Evolutionary conservation across 2,113 vertebrate species (phyloP), one percentile per base, ranked within the genome.

Genomic region (Euleptes europaea): DNA sequence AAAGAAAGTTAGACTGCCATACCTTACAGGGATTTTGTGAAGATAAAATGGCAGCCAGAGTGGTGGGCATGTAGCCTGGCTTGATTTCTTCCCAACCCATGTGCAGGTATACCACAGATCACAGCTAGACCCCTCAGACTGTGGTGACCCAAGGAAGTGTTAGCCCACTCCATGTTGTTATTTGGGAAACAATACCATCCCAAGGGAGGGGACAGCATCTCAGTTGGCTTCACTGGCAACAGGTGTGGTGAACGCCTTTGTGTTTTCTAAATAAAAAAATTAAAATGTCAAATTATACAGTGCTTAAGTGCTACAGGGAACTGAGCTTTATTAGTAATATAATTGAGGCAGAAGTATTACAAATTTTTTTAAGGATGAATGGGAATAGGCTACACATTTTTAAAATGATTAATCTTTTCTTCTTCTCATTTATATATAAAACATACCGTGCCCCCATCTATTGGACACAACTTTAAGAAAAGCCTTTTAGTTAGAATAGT

Each of bases 221-320:
- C 57, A 60, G 57, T 7, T 60, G 57, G 21, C 5, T 60, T 60
- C 21, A 23, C 19, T 2, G 9, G 54, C 54, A 57, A 57, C 57
- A 23, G 19, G 57, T 60, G 57, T 6, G 57, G 57, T 60, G 57
- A 70, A 86, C 72, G 28, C 14, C 88, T 73, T 83, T 69, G 44
- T 0, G 28, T 79, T 84, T 86, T 38, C 2, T 82, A 78, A 88
- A 67, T 84, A 85, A 84, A 17, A n/a, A 19, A 54, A 54, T 4
- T 13, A 47, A 31, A 88, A 0, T 1, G 13, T 19, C 19, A 17
- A 47, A 4, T 31, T 38, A 79, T 42, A 83, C 33, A 72, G 26
- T 72, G 38, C 5, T 72, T 42, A 19, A 42, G 21, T 72, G 38
- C 35, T 42, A 38, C 10, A 23, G 38, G 23, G 70, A 26, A 23